Evolutionary conservation across 92 coral and sea anemone species (phyloP).

Genomic region (Anthopleura xanthogrammica): DNA sequence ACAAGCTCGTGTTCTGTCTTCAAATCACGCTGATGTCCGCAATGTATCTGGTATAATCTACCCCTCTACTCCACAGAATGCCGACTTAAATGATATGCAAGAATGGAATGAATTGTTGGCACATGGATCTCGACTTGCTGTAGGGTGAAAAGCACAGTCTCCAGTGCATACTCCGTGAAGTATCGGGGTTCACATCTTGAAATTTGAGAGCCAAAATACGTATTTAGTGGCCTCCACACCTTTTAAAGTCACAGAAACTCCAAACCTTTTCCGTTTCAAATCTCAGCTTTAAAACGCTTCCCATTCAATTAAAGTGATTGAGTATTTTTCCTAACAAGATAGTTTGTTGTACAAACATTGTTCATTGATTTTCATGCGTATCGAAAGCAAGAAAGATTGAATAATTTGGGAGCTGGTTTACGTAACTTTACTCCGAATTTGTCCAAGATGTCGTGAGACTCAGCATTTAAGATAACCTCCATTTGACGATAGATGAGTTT

Average conservation of each 20-base stretch:
- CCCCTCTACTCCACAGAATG: background rate
- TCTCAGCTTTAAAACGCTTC: background rate
- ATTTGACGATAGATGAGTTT: slow-evolving; percentile 16
- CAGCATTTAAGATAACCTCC: slow-evolving; percentile 24
- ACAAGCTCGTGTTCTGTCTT: background rate
- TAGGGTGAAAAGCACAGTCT: background rate
- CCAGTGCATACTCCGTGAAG: slow-evolving; percentile 12
- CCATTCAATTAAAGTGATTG: background rate
- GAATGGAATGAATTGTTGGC: slow-evolving; percentile 21
- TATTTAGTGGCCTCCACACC: slow-evolving; percentile 23
- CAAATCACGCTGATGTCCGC: background rate
- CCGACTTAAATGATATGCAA: slow-evolving; percentile 37
- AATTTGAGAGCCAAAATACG: slow-evolving; percentile 31
- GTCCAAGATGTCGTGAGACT: background rate
- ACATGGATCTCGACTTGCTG: slow-evolving; percentile 22
- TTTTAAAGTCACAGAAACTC: slow-evolving; percentile 20
- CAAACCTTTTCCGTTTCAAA: background rate
- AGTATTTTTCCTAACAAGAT: background rate
- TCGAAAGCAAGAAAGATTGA: background rate
- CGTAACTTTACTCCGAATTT: slow-evolving; percentile 6
- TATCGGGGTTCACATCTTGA: slow-evolving; percentile 19
- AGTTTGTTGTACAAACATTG: background rate
- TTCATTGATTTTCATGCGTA: background rate
- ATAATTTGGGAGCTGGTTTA: slow-evolving; percentile 5
- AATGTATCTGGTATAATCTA: background rate